phyloP scores from a whole-genome alignment of 2,797 vertebrate genomes.

The Numenius phaeopus region DNA sequence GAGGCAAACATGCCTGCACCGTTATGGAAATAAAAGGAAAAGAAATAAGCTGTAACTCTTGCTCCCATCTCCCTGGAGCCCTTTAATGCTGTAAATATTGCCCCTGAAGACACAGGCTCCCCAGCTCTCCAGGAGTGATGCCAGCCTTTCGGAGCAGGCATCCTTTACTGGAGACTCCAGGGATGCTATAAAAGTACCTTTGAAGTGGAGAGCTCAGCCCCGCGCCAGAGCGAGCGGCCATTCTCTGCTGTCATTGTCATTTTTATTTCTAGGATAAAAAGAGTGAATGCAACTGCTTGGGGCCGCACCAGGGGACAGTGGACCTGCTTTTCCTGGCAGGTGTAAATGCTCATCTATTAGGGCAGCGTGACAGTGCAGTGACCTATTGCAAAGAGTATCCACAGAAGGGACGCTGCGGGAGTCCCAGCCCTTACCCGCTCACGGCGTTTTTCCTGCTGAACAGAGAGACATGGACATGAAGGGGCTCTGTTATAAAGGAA shows the following conservation, averaged over 20 bases:
- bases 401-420: background rate
- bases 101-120: background rate
- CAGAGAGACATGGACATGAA: background rate
- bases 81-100: conserved; percentile 1
- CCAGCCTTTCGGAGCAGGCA: background rate
- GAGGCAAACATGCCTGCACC: background rate
- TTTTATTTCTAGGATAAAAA: conserved; percentile 57
- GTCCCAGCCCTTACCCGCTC: background rate
- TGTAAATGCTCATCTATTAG: conserved; percentile 7
- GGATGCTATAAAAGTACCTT: conserved; percentile 53
- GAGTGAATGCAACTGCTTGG: conserved; percentile 9
- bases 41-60: conserved; percentile 25
- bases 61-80: conserved; percentile 28
- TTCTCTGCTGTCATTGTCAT: conserved; percentile 59
- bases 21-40: background rate
- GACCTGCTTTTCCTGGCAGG: background rate
- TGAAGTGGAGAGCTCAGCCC: conserved; percentile 51
- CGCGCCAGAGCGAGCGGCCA: background rate
- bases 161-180: conserved; percentile 34
- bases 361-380: background rate
- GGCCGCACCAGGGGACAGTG: background rate
- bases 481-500: background rate
- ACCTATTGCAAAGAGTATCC: background rate
- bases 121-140: conserved; percentile 15
- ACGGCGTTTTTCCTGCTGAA: background rate